These are phyloP conservation scores for Ceratosolen fusciceps DNA, from an alignment of 1,140 invertebrate species.

Conservation along the genomic window DNA sequence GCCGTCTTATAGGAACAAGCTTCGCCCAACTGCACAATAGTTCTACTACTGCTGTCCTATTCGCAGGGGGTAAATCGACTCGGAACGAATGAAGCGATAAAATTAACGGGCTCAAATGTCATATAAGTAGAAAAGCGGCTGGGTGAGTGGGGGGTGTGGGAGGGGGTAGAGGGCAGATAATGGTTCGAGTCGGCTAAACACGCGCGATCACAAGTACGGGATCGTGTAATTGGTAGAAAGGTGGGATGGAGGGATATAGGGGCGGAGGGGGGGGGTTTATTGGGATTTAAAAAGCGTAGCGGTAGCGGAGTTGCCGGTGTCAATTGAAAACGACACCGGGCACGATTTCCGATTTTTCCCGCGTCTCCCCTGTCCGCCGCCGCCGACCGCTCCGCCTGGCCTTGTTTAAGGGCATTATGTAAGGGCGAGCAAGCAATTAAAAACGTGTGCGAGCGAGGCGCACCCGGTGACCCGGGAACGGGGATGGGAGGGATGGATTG, in stretches of 20 bases:
- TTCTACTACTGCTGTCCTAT: no score
- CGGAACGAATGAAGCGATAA: no score
- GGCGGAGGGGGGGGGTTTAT: not conserved
- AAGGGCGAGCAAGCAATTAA: conserved; percentile 42
- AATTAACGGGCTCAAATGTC: no score
- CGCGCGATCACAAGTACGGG: not conserved
- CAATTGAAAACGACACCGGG: not conserved
- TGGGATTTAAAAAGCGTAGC: not conserved
- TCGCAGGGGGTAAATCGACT: no score
- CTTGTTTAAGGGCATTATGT: conserved; percentile 43
- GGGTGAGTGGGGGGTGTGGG: not conserved
- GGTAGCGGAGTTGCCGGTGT: not conserved
- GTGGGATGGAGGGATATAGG: not conserved
- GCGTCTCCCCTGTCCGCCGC: no score
- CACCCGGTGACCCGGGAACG: not conserved
- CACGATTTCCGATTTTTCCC: conserved; percentile 29
- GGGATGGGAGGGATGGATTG: not conserved
- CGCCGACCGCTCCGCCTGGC: no score
- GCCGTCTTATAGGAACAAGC: no score
- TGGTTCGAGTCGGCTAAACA: not conserved
- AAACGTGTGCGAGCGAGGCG: conserved; percentile 14
- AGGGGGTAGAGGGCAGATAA: not conserved
- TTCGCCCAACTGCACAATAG: no score
- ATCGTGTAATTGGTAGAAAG: not conserved
- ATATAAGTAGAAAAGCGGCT: no score